These are phyloP conservation scores for Panopea generosa DNA, from an alignment of 2,888 invertebrate species.

Conservation along the genomic window DNA sequence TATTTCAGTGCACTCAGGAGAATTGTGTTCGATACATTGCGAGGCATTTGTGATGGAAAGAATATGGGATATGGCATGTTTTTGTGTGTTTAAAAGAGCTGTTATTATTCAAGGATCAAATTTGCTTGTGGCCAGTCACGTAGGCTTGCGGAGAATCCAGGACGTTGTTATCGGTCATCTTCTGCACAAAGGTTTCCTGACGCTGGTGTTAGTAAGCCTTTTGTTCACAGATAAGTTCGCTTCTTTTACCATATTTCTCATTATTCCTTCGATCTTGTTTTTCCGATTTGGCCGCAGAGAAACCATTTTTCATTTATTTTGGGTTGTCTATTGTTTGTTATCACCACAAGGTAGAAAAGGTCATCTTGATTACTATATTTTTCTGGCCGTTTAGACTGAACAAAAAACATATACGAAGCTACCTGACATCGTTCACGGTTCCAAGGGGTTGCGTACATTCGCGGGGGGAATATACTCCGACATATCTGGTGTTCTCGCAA, in stretches of 20 bases:
- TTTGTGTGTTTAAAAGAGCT: conserved; percentile 16
- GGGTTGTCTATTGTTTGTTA: conserved; percentile 3
- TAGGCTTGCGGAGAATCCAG: conserved; percentile 14
- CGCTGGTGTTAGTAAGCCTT: conserved; percentile 30
- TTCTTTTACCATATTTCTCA: conserved; percentile 41
- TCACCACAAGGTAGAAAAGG: conserved; percentile 39
- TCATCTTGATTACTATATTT: conserved; percentile 21
- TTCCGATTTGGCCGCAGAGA: conserved; percentile 21
- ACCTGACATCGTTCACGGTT: conserved; percentile 33
- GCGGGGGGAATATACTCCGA: conserved; percentile 27
- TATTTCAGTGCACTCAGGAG: no score
- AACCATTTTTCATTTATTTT: conserved; percentile 24
- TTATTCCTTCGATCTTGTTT: conserved; percentile 27
- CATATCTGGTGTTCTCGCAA: conserved; percentile 23
- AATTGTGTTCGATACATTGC: background rate
- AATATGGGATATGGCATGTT: conserved; percentile 13
- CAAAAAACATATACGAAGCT: conserved; percentile 29
- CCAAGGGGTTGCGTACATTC: conserved; percentile 24
- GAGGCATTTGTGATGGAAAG: conserved; percentile 10
- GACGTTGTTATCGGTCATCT: conserved; percentile 29
- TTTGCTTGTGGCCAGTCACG: conserved; percentile 25
- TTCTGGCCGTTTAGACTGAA: conserved; percentile 20
- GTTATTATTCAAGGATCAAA: conserved; percentile 17
- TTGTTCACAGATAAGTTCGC: conserved; percentile 28
- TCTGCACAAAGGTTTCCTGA: conserved; percentile 26